phyloP scores from a whole-genome alignment of 2,888 invertebrate genomes.

The Pemphredon lugubris region DNA sequence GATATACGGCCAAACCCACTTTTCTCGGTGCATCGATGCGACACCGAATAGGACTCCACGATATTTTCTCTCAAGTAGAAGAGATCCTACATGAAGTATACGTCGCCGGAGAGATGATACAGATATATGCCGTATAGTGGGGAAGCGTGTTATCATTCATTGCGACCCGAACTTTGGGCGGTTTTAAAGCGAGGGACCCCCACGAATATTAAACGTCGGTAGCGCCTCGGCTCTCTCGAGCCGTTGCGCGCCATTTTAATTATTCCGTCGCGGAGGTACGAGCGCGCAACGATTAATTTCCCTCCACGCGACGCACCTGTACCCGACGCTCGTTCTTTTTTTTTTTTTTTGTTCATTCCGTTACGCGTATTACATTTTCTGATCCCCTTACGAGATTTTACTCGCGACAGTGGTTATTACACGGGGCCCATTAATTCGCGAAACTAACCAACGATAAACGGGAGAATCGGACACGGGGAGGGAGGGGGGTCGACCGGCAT shows the following conservation, averaged over 20 bases:
- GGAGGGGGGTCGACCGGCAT: not conserved
- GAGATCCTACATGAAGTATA: conserved; percentile 39
- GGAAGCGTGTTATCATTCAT: conserved; percentile 53
- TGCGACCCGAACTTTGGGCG: conserved; percentile 46
- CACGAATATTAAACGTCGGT: conserved; percentile 40
- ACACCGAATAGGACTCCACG: conserved; percentile 45
- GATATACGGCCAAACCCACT: conserved; percentile 50
- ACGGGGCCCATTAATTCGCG: too few relatives aligned
- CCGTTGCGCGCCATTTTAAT: not conserved
- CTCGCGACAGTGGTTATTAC: too few relatives aligned
- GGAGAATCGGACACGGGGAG: not conserved
- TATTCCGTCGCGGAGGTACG: too few relatives aligned
- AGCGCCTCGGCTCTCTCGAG: conserved; percentile 19
- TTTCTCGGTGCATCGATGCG: conserved; percentile 44
- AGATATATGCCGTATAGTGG: conserved; percentile 28
- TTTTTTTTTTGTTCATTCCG: too few relatives aligned
- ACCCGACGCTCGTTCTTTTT: too few relatives aligned
- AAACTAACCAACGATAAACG: not conserved
- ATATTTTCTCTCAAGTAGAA: conserved; percentile 53
- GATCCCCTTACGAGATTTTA: too few relatives aligned
- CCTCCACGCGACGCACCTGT: too few relatives aligned
- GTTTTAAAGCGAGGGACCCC: conserved; percentile 44
- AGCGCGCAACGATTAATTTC: too few relatives aligned
- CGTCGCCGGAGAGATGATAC: conserved; percentile 37
- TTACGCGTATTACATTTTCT: too few relatives aligned